Evolutionary conservation across 2,888 invertebrate species (phyloP).

Genomic region (Trissolcus japonicus): DNA sequence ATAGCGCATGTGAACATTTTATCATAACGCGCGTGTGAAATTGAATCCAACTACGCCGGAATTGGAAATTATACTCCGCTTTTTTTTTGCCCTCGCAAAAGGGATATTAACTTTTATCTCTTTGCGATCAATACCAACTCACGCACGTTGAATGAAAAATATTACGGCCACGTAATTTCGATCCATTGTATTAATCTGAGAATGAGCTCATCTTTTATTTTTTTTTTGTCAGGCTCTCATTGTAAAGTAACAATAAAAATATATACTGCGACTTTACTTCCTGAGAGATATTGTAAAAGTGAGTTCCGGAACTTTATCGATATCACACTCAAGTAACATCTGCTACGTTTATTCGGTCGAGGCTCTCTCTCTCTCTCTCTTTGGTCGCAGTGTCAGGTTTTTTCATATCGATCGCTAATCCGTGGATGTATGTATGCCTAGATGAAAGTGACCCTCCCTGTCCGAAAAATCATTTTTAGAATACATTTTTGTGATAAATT

Average conservation of each 20-base stretch:
- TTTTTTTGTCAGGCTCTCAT: neutral
- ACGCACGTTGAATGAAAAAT: too few species aligned
- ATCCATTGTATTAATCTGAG: too few species aligned
- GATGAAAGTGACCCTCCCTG: conserved; percentile 13
- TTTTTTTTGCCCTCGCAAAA: conserved; percentile 3
- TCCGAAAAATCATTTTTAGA: neutral
- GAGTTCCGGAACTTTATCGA: conserved; percentile 31
- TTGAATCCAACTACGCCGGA: conserved; percentile 22
- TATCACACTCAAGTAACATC: conserved; percentile 33
- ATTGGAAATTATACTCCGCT: conserved; percentile 39
- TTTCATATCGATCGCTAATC: conserved; percentile 41
- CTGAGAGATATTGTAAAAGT: conserved; percentile 26
- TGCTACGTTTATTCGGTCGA: conserved; percentile 34
- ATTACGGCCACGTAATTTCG: too few species aligned
- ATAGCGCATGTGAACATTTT: conserved; percentile 3
- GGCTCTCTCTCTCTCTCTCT: conserved; percentile 16
- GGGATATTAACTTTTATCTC: neutral
- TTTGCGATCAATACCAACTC: neutral
- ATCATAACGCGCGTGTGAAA: conserved; percentile 21
- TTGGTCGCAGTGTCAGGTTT: conserved; percentile 18
- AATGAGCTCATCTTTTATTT: neutral
- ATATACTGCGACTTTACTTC: conserved; percentile 34
- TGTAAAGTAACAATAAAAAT: conserved; percentile 30
- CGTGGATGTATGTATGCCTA: conserved; percentile 24
- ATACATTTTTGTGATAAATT: too few species aligned